phyloP scores from a whole-genome alignment of 2,113 vertebrate species.

The Orthochromis indermauri region DNA sequence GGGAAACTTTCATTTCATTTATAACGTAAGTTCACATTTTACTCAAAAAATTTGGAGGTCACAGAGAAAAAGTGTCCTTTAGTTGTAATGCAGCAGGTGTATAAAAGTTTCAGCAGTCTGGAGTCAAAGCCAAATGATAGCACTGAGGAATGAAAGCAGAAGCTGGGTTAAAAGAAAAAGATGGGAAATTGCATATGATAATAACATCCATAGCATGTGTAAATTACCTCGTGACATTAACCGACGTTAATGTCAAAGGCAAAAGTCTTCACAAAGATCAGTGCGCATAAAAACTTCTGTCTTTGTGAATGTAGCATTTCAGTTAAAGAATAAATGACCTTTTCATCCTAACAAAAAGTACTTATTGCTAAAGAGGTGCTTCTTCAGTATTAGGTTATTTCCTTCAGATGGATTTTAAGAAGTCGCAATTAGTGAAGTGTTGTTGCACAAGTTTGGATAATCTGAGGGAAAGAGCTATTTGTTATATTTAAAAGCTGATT shows the following conservation, averaged over 20 bases:
- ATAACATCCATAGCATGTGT: not conserved
- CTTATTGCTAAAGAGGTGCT: not conserved
- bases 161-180: not conserved
- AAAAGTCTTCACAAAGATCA: not conserved
- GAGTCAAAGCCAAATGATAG: not conserved
- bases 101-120: not conserved
- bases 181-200: not conserved
- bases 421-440: not conserved
- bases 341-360: not conserved
- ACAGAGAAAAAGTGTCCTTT: not conserved
- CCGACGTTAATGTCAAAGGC: not conserved
- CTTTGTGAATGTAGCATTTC: not conserved
- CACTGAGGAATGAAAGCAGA: not conserved
- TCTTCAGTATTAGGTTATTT: not conserved
- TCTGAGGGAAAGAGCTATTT: not conserved
- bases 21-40: not conserved
- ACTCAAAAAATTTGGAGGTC: not conserved
- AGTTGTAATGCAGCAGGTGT: not conserved
- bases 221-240: not conserved
- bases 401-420: not conserved
- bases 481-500: not conserved
- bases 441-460: not conserved
- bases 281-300: not conserved
- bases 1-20: not conserved
- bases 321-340: not conserved